phyloP scores from a whole-genome alignment of 2,113 vertebrate genomes.

The Nibea coibor region DNA sequence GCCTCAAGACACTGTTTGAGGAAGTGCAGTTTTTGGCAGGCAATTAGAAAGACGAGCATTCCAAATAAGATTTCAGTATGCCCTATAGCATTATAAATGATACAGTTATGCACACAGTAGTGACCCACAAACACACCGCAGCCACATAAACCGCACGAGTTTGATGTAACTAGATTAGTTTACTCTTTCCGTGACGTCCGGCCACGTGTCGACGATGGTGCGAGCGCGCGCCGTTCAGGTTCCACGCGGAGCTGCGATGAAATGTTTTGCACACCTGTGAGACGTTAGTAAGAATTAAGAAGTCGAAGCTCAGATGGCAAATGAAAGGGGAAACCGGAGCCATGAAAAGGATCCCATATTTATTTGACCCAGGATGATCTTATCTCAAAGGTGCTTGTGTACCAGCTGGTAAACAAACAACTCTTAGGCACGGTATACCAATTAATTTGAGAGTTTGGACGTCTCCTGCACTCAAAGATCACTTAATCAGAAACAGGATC shows the following conservation, averaged over 20 bases:
- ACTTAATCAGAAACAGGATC: not conserved
- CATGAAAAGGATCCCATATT: conserved; percentile 37
- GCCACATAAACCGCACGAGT: not conserved
- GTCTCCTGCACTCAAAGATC: not conserved
- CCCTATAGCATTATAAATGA: too few relatives aligned
- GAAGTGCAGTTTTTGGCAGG: too few relatives aligned
- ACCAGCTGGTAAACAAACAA: conserved; percentile 48
- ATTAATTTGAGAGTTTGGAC: conserved; percentile 3
- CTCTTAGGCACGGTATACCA: not conserved
- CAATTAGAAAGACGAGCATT: too few relatives aligned
- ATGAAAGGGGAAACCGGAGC: conserved; percentile 55
- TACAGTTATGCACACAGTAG: too few relatives aligned
- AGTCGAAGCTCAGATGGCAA: conserved; percentile 35
- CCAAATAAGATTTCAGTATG: too few relatives aligned
- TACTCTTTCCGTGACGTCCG: not conserved
- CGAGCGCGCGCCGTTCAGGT: not conserved
- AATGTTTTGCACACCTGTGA: not conserved
- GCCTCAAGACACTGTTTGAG: too few relatives aligned
- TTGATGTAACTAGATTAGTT: not conserved
- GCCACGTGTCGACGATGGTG: not conserved
- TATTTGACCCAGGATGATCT: conserved; percentile 4
- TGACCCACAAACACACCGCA: not conserved
- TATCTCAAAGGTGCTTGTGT: not conserved
- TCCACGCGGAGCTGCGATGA: not conserved
- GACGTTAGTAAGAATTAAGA: not conserved